Evolutionary conservation across 2,113 vertebrate genomes (phyloP).

Genomic region (Melanerpes formicivorus): DNA sequence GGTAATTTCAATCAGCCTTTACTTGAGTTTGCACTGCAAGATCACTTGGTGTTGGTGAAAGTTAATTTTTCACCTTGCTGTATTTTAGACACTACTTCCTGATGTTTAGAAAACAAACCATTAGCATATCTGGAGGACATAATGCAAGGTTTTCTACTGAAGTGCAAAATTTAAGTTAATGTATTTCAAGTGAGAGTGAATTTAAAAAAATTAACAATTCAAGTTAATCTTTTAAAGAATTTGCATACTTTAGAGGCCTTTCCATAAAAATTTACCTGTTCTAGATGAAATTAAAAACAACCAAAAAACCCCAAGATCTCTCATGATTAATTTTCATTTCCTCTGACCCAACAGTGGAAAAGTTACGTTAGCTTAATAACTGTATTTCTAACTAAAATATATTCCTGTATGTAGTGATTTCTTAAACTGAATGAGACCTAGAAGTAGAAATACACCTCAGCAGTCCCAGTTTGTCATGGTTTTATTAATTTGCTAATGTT

Average conservation of each 20-base stretch:
- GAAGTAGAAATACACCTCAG: background rate
- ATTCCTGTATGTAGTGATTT: background rate
- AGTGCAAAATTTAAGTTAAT: background rate
- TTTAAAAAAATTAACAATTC: background rate
- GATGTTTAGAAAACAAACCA: background rate
- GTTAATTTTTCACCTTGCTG: background rate
- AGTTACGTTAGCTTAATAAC: background rate
- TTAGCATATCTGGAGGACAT: background rate
- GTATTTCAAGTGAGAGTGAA: background rate
- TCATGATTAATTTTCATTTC: background rate
- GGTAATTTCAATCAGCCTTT: background rate
- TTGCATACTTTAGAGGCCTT: background rate
- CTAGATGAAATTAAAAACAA: background rate
- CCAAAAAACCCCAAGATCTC: background rate
- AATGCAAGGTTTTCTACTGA: background rate
- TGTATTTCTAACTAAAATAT: background rate
- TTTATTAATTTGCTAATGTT: background rate
- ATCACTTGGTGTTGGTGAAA: background rate
- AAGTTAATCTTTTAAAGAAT: background rate
- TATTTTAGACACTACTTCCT: background rate
- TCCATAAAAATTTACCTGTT: background rate
- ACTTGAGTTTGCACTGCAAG: background rate
- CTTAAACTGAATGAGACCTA: background rate
- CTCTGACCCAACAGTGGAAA: background rate
- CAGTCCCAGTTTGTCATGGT: background rate